Base-by-base conservation (phyloP, 2,797 vertebrate genomes). In the Hoplostethus atlanticus region DNA sequence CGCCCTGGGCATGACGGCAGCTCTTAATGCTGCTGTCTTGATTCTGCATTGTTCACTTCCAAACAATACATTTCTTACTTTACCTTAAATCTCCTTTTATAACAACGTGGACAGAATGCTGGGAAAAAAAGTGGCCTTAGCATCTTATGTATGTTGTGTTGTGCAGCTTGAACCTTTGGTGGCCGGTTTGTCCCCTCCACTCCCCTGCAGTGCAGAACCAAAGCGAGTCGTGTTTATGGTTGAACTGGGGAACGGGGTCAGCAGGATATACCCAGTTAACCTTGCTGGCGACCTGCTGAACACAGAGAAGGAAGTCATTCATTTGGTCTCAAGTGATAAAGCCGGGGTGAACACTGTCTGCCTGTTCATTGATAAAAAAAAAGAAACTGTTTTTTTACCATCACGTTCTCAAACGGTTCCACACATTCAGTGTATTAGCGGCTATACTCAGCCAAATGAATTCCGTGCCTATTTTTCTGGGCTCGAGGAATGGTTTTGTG, bases 221-320 rank as follows among this genome's bases (percentile, higher is more conserved):
- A 65, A 67, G 59, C 73, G 44, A 79, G 80, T 79, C 74, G 58
- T 68, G 83, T 89, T 87, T 85, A 55, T 54, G 50, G 86, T 81
- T 65, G 71, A 81, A 81, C 67, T 76, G 78, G 71, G 81, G 52
- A 76, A 61, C 1, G 42, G 42, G 84, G 85, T 89, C 81, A 76
- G 71, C 85, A 86, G 84, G 89, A 92, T 84, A 73, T 79, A 78
- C 64, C 68, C 65, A 75, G 85, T 91, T 90, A 89, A 90, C 88
- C 88, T 83, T 59, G 51, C 40, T 15, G 36, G 42, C 76, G 63
- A 70, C 68, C 68, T 75, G 74, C 61, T 50, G 28, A 65, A 56
- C 69, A 38, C 67, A 60, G 65, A 82, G 81, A 86, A 85, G 89
- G 90, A 93, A 93, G 86, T 89, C 59, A 79, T 93, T 88, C 73